Evolutionary conservation across 1,140 invertebrate genomes (phyloP).

Genomic region (Calephelis nemesis): DNA sequence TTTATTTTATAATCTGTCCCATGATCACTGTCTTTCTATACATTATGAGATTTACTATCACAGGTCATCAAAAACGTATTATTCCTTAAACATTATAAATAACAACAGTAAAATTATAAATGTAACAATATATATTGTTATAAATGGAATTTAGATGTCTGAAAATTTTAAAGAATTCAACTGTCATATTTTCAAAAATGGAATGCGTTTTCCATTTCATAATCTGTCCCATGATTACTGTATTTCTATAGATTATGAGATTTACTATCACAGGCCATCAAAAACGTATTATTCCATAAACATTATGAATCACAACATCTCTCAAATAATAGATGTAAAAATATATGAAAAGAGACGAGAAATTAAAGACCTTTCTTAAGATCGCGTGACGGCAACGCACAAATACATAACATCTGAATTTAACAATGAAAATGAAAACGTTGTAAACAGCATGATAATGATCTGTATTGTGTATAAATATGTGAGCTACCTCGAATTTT

Average conservation of each 20-base stretch:
- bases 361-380: slow-evolving; percentile 19
- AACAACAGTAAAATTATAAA: not conserved
- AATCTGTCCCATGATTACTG: no score
- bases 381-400: slow-evolving; percentile 14
- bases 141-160: no score
- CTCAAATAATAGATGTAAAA: not conserved
- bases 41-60: no score
- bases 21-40: no score
- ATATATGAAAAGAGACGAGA: slow-evolving; percentile 19
- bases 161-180: no score
- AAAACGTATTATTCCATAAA: not conserved
- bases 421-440: slow-evolving; percentile 36
- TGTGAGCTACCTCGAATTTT: slow-evolving; percentile 52
- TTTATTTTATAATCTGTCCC: no score
- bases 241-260: no score
- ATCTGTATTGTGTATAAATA: slow-evolving; percentile 41
- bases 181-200: no score
- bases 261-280: no score
- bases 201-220: no score
- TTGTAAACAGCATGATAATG: slow-evolving; percentile 30
- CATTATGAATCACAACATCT: not conserved
- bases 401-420: slow-evolving; percentile 15
- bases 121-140: slow-evolving; percentile 5
- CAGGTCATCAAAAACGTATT: no score
- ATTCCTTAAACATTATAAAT: not conserved